Evolutionary conservation across 2,888 invertebrate genomes (phyloP).

Genomic region (Gerosis bhagava): DNA sequence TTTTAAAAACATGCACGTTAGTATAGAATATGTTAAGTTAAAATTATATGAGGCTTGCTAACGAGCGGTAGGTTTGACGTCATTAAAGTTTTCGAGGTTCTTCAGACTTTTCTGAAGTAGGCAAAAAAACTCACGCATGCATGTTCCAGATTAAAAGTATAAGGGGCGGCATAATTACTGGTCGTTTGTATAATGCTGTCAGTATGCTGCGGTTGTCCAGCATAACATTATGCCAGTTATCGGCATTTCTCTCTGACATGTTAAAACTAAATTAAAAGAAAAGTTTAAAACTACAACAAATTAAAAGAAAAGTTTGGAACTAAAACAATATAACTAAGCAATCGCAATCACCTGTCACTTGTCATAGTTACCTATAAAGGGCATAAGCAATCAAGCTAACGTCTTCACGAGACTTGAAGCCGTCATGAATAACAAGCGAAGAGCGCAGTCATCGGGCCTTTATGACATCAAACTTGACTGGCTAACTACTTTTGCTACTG

Average conservation of each 20-base stretch:
- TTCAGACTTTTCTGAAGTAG: conserved; percentile 23
- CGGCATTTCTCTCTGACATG: too few species aligned
- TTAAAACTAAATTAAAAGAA: too few species aligned
- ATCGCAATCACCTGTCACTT: neutral
- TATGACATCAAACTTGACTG: conserved; percentile 7
- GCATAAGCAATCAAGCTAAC: conserved; percentile 9
- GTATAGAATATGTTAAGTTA: conserved; percentile 8
- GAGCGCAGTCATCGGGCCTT: conserved; percentile 9
- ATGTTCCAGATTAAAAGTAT: conserved; percentile 19
- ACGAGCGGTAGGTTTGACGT: conserved; percentile 21
- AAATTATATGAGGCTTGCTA: conserved; percentile 19
- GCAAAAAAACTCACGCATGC: conserved; percentile 20
- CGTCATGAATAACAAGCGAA: conserved; percentile 9
- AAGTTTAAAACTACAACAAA: too few species aligned
- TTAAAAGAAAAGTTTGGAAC: too few species aligned
- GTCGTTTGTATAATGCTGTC: conserved; percentile 8
- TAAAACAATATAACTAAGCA: too few species aligned
- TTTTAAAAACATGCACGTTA: too few species aligned
- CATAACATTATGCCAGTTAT: too few species aligned
- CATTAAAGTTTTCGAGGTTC: conserved; percentile 25
- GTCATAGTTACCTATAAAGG: conserved; percentile 1
- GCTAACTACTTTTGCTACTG: too few species aligned
- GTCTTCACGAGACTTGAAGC: neutral
- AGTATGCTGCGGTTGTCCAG: too few species aligned
- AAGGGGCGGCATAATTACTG: conserved; percentile 17